Percentiles rank a stretch among this genome's conserved stretches.
Conservation (phyloP, 2,888 invertebrate species). For the Diogma glabrata region DNA sequence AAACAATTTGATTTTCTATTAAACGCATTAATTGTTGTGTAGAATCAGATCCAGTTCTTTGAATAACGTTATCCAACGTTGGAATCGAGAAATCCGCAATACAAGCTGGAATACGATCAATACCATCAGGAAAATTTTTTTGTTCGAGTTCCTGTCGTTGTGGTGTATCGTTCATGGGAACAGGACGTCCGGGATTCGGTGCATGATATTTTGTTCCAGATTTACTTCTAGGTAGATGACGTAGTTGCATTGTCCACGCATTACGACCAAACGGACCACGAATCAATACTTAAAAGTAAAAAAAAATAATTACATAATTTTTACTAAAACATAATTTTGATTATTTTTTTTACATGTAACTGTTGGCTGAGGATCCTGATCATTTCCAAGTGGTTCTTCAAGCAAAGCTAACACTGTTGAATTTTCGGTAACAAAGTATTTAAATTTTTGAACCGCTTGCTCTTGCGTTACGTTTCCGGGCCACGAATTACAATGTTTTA, state of each 20-base stretch:
- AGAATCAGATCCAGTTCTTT: conserved; percentile 40
- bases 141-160: conserved; percentile 57
- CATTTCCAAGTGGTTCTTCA: conserved; percentile 87
- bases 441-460: conserved; percentile 56
- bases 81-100: conserved; percentile 89
- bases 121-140: conserved; percentile 67
- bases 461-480: conserved; percentile 34
- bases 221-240: conserved; percentile 77
- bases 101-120: conserved; percentile 66
- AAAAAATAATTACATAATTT: conserved; percentile 1
- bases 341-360: conserved; percentile 44
- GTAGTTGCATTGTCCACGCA: conserved; percentile 84
- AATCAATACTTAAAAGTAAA: conserved; percentile 54
- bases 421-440: conserved; percentile 87
- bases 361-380: conserved; percentile 87
- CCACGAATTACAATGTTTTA: conserved; percentile 60
- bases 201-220: conserved; percentile 48
- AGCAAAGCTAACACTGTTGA: conserved; percentile 77
- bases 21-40: conserved; percentile 56
- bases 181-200: conserved; percentile 55
- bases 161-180: conserved; percentile 57
- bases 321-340: not conserved
- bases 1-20: conserved; percentile 55
- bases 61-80: conserved; percentile 60
- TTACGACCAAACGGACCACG: conserved; percentile 90